Base-by-base conservation (phyloP, 2,888 invertebrate genomes). In the Heliothis peltigera region DNA sequence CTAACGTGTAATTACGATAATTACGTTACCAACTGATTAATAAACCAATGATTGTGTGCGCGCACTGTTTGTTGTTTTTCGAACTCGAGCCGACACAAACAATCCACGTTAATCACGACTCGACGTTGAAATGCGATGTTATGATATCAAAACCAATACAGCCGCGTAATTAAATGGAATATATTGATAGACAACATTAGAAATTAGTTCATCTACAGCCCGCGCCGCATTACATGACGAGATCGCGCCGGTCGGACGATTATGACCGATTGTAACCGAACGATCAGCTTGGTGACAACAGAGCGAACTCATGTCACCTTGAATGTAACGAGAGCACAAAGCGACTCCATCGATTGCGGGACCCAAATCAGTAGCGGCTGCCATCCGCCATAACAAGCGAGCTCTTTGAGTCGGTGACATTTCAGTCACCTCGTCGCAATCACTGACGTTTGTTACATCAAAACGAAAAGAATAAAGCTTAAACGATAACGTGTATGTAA, bases 51-150 rank as follows among this genome's bases (percentile, higher is more conserved):
- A 67, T 65, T 75, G 70, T 69, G 69, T 70, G 25, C 63, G 51
- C 54, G 35, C 55, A 52, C 35, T 75, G 78, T 80, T 80, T 77
- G 75, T 74, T 80, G 76, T 78, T 80, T 74, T 80, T 77, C 47
- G 65, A 48, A 25, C 65, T 32, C 49, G 54, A 49, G 39, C 71
- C 54, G 62, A 76, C 53, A 66, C 70, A 80, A 74, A 80, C 72
- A 80, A 69, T 70, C 55, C 52, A n/a, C 63, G 70, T 64, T 80
- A 78, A 80, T 80, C 72, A 78, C 49, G 19, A 22, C 17, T 28
- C 47, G 18, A 53, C 44, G 51, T 21, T 61, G 35, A 65, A 70
- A 60, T 62, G 63, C 63, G 46, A 60, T 70, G 53, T 75, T 77
- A 62, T 70, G 60, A 66, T 79, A 64, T 72, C 53, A 67, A 66